Evolutionary conservation across 2,797 vertebrate species (phyloP), one percentile per base, ranked within the genome.

Genomic region (Onychomys torridus): DNA sequence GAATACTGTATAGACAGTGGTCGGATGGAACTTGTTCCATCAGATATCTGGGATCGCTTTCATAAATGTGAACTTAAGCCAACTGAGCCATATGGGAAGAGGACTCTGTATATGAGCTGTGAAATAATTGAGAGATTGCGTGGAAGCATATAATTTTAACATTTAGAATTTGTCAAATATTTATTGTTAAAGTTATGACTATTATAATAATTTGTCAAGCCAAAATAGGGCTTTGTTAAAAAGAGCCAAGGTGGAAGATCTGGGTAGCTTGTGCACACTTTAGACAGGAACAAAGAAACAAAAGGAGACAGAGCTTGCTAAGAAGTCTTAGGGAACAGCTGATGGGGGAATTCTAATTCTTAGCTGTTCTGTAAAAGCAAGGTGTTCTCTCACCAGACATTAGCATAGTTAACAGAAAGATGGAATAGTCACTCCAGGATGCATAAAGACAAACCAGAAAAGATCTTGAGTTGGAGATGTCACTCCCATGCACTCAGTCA

Each of bases 181-280:
- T 92, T 95, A 81, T 90, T 96, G 93, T 96, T 94, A 82, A 86
- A 86, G 73, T 89, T 90, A n/a, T 93, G 92, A 93, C 75, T 78
- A 57, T 57, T 19, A 57, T 57, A 71, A 92, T 89, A 87, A 82
- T 90, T 77, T 94, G 69, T 96, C 57, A 90, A 94, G 82, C 75
- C 90, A 55, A 85, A 92, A 55, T 29, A 65, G 89, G 82, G 59
- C 75, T 95, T 95, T 87, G 83, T 21, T 91, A 75, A 93, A 85
- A 97, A 71, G 61, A 91, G 37, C 82, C 93, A 89, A 55, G 82
- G 76, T 82, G 94, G 96, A 86, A 96, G 85, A 91, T 96, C 84
- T 81, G 57, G 92, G 76, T 92, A 97, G 92, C 88, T 78, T 84
- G 57, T 94, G 16, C 75, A 84, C 63, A 89, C 77, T 95, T 95